Percentiles rank a stretch among this genome's conserved stretches.
Evolutionary conservation across 2,888 invertebrate genomes (phyloP).

Genomic region (Trisateles emortualis): DNA sequence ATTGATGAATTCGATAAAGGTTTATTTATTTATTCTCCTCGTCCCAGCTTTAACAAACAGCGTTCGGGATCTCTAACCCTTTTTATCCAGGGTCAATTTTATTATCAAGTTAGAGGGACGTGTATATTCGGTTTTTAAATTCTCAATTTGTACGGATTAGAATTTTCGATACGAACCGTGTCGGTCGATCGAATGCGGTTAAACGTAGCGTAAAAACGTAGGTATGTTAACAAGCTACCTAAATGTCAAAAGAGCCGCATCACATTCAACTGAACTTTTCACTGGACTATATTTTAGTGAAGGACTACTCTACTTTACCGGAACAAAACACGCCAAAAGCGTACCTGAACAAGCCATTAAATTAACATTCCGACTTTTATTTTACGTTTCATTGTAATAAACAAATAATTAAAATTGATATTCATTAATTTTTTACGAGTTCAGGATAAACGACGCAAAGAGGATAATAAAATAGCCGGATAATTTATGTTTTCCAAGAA

Average conservation of each 20-base stretch:
- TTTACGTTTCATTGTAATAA: slow-evolving; percentile 6
- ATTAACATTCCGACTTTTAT: not conserved
- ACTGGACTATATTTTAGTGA: slow-evolving; percentile 4
- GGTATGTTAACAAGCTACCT: slow-evolving; percentile 10
- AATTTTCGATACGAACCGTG: not conserved
- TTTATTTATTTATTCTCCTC: slow-evolving; percentile 8
- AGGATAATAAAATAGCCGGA: slow-evolving; percentile 9
- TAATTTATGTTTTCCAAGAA: slow-evolving; percentile 13
- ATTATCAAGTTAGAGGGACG: not conserved
- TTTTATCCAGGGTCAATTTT: slow-evolving; percentile 1
- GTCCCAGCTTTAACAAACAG: slow-evolving; percentile 4
- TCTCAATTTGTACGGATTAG: slow-evolving; percentile 8
- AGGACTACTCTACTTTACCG: too few species aligned
- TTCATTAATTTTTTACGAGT: slow-evolving; percentile 11
- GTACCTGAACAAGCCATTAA: not conserved
- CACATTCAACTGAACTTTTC: slow-evolving; percentile 3
- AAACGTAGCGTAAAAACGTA: slow-evolving; percentile 8
- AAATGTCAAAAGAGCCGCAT: slow-evolving; percentile 10
- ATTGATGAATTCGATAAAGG: slow-evolving; percentile 4
- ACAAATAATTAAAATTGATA: slow-evolving; percentile 15
- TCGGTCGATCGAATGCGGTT: slow-evolving; percentile 1
- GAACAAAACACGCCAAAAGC: slow-evolving; percentile 1
- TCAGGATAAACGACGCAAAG: slow-evolving; percentile 9
- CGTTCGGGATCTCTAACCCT: not conserved
- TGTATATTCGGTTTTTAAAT: slow-evolving; percentile 8